These are phyloP conservation scores for Ceyx cyanopectus DNA, from an alignment of 2,113 vertebrate species.

Conservation along the genomic window DNA sequence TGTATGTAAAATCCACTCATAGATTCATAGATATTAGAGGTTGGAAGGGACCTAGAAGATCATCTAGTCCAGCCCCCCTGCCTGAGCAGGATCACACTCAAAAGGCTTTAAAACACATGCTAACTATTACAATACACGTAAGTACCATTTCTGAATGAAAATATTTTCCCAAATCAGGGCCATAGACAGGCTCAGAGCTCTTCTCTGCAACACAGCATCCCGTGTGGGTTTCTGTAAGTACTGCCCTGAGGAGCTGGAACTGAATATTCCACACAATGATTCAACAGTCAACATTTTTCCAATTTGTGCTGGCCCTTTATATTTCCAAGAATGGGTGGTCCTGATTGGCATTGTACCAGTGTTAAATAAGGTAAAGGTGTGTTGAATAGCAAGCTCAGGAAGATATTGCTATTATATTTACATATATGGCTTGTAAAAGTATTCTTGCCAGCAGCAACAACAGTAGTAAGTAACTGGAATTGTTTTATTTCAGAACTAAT, in stretches of 20 bases:
- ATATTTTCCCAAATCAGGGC: background rate
- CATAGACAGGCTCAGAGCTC: background rate
- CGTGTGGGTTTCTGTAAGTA: background rate
- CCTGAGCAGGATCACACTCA: background rate
- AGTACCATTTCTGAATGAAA: background rate
- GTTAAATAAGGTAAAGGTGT: constrained; percentile 68
- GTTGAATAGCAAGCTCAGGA: background rate
- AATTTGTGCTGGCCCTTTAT: constrained; percentile 45
- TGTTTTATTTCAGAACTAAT: constrained; percentile 48
- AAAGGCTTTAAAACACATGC: constrained; percentile 19
- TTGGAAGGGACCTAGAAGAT: no score
- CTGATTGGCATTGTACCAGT: constrained; percentile 7
- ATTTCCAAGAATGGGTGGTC: constrained; percentile 69
- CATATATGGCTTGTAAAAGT: constrained; percentile 46
- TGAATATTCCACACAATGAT: background rate
- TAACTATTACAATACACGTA: constrained; percentile 20
- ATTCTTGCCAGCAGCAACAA: constrained; percentile 46
- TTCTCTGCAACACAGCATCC: background rate
- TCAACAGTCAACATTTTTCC: constrained; percentile 56
- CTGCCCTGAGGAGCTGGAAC: constrained; percentile 46
- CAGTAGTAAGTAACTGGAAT: constrained; percentile 50
- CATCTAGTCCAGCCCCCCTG: no score
- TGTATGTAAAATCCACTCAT: background rate
- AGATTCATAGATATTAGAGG: no score
- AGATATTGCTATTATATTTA: background rate